Base-by-base conservation (phyloP, 2,888 invertebrate genomes). In the Laothoe populi region DNA sequence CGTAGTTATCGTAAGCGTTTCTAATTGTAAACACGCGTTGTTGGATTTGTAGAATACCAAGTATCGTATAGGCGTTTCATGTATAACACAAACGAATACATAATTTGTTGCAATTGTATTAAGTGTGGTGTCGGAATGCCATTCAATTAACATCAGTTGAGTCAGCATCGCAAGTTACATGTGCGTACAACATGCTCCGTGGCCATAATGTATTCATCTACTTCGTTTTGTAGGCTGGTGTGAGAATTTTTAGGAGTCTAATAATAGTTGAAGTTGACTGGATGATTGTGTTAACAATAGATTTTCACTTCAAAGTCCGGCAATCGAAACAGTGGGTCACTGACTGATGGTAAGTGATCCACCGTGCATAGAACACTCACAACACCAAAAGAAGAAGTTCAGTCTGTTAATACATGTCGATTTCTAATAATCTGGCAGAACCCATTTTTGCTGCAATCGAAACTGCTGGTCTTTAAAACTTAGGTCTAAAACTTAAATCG, bases 101-200 rank as follows among this genome's bases (percentile, higher is more conserved):
- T 45, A 64, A 62, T 62, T 59, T 35, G 19, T 65, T 62, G 62
- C 64, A 58, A 63, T 63, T 61, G 57, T 62, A 69, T 69, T 63
- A 70, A 66, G 35, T 62, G 57, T 38, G 46, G 40, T 64, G 64
- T 57, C 49, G 62, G 69, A 69, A 65, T 73, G 75, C 65, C 40
- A 60, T 66, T 70, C 62, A 69, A 72, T 71, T 71, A 65, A 65
- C 59, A 69, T 70, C 48, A 63, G 64, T 62, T 70, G 68, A 70
- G 61, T 74, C 66, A 72, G 63, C 59, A 26, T 26, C 38, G 64
- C 63, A 46, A 60, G 46, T 19, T 46, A 26, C 58, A 57, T 58
- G 42, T 61, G n/a, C 53, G 35, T 35, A 35, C 53, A 53, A 35
- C n/a, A 42, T 24, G 38, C 24, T 38, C 38, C 53, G 53, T 31